A percentile compares a stretch with the other conserved stretches of the same genome.
These are phyloP conservation scores for Erannis defoliaria DNA, from an alignment of 2,888 invertebrate genomes.

Conservation along the genomic window DNA sequence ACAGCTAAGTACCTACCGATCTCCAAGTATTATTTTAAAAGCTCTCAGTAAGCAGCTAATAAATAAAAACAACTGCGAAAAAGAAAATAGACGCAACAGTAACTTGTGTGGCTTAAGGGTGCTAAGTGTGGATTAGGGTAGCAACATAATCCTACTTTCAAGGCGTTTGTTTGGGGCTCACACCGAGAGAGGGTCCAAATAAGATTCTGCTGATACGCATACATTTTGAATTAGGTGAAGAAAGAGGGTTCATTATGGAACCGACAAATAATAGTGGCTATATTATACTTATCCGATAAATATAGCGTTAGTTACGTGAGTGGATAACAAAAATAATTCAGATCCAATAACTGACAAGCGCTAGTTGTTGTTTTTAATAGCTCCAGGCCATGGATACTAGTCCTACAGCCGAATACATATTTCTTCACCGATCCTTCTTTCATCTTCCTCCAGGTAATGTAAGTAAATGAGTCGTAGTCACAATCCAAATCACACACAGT, in stretches of 20 bases:
- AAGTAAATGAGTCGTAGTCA: too few species aligned
- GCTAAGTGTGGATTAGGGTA: constrained; percentile 41
- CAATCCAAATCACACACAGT: too few species aligned
- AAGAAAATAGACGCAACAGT: constrained; percentile 26
- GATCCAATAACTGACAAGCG: too few species aligned
- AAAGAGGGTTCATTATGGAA: background rate
- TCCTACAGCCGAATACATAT: too few species aligned
- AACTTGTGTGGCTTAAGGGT: constrained; percentile 34
- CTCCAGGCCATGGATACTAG: too few species aligned
- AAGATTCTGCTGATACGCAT: constrained; percentile 30
- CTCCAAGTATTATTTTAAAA: background rate
- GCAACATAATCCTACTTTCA: constrained; percentile 40
- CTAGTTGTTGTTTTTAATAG: too few species aligned
- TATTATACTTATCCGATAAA: too few species aligned
- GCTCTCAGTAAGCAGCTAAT: constrained; percentile 6
- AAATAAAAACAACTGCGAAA: constrained; percentile 27
- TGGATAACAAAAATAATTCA: too few species aligned
- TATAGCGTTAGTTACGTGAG: too few species aligned
- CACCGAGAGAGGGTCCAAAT: constrained; percentile 36
- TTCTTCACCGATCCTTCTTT: too few species aligned
- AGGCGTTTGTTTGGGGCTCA: constrained; percentile 42
- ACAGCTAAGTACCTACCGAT: background rate
- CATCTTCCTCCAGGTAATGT: too few species aligned
- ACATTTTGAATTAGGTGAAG: constrained; percentile 19
- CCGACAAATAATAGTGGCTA: background rate